Percentiles rank a stretch among this genome's conserved stretches.
phyloP scores from a whole-genome alignment of 2,113 vertebrate species.

The Crotalus viridis region DNA sequence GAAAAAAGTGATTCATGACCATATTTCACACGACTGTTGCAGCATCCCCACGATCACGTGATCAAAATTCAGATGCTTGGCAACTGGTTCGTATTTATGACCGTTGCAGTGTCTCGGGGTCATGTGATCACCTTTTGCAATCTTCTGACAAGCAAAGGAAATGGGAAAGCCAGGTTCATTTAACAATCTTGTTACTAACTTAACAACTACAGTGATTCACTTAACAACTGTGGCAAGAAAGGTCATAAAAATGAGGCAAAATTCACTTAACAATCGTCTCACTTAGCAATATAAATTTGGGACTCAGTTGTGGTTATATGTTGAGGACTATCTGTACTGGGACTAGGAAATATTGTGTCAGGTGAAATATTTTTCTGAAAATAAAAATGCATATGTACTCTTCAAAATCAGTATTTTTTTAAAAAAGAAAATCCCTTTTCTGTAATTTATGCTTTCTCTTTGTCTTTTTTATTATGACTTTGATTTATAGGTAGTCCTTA shows the following conservation, averaged over 20 bases:
- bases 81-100: neutral
- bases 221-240: neutral
- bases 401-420: neutral
- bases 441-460: neutral
- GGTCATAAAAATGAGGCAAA: neutral
- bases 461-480: neutral
- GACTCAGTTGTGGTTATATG: neutral
- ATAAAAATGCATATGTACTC: neutral
- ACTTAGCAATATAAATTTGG: neutral
- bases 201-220: neutral
- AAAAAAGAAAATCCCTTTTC: neutral
- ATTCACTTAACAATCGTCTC: neutral
- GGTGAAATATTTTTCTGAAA: neutral
- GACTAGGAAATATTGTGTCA: neutral
- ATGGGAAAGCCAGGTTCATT: neutral
- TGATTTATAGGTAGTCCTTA: neutral
- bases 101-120: neutral
- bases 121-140: neutral
- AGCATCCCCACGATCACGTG: neutral
- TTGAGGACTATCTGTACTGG: neutral
- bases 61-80: neutral
- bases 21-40: neutral
- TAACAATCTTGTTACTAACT: neutral
- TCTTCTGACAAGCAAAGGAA: neutral
- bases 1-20: neutral